These are phyloP conservation scores for Sussaba pulchella DNA, from an alignment of 2,888 invertebrate genomes.

Conservation along the genomic window DNA sequence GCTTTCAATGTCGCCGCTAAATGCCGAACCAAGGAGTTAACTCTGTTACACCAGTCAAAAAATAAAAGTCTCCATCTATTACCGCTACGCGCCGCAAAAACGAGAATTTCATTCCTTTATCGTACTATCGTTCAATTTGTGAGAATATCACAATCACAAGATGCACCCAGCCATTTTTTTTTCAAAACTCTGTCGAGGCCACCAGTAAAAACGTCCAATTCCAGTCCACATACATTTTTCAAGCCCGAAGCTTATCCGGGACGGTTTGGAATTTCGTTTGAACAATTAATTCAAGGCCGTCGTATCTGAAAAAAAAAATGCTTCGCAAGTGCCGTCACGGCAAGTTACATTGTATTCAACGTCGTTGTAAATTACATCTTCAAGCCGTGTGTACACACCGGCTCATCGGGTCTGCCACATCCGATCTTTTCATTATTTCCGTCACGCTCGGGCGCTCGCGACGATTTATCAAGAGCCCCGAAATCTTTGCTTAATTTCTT, in stretches of 20 bases:
- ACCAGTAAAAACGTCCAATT: neutral
- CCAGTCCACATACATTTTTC: too few relatives aligned
- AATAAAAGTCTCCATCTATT: too few relatives aligned
- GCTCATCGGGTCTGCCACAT: neutral
- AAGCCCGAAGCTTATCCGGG: too few relatives aligned
- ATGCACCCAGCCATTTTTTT: too few relatives aligned
- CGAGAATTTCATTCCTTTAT: neutral
- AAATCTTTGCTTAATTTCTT: too few relatives aligned
- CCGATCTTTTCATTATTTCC: neutral
- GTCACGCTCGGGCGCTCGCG: neutral
- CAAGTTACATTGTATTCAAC: neutral
- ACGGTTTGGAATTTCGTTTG: too few relatives aligned
- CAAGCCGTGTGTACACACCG: neutral
- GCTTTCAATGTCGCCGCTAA: too few relatives aligned
- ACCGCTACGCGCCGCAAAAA: too few relatives aligned
- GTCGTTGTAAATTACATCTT: slow-evolving; percentile 1
- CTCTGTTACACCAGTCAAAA: too few relatives aligned
- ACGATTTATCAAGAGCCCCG: too few relatives aligned
- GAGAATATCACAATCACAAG: neutral
- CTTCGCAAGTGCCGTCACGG: neutral
- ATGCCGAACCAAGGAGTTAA: too few relatives aligned
- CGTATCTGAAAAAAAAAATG: neutral
- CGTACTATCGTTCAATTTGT: neutral
- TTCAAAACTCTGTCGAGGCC: too few relatives aligned
- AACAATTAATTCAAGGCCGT: neutral